These are phyloP conservation scores for Sebastes trivittatus DNA, from an alignment of 2,797 vertebrate species.

Conservation along the genomic window DNA sequence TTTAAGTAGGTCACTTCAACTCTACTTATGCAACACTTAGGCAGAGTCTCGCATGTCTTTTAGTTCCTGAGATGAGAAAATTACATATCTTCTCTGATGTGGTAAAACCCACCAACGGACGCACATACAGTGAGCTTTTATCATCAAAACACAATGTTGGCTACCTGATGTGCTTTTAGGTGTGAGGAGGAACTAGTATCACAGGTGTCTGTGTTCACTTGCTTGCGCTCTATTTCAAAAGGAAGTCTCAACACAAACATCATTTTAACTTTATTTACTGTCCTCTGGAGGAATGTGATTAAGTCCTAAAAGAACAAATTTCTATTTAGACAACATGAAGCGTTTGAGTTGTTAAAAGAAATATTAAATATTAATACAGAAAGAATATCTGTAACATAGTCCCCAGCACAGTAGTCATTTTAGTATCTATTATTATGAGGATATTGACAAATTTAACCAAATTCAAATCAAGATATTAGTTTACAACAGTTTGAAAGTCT, in stretches of 20 bases:
- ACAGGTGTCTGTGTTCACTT: not conserved
- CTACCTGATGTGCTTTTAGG: not conserved
- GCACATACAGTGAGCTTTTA: not conserved
- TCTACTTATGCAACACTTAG: not conserved
- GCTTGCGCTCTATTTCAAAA: not conserved
- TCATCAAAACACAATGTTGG: not conserved
- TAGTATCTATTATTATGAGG: not conserved
- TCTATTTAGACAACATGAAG: not conserved
- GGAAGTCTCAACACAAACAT: not conserved
- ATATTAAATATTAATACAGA: not conserved
- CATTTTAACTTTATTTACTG: not conserved
- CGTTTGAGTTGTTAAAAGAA: not conserved
- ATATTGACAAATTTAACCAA: not conserved
- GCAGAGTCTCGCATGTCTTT: not conserved
- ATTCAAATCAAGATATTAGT: not conserved
- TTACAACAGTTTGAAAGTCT: not conserved
- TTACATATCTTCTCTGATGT: not conserved
- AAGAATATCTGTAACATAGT: not conserved
- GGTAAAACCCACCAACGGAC: not conserved
- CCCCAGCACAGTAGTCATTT: not conserved
- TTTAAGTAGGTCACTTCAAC: not conserved
- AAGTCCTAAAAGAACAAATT: not conserved
- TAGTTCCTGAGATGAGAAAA: slow-evolving; percentile 5
- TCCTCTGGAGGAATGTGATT: not conserved
- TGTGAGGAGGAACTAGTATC: not conserved